Evolutionary conservation across 1,140 invertebrate genomes (phyloP).

Genomic region (Popillia japonica): DNA sequence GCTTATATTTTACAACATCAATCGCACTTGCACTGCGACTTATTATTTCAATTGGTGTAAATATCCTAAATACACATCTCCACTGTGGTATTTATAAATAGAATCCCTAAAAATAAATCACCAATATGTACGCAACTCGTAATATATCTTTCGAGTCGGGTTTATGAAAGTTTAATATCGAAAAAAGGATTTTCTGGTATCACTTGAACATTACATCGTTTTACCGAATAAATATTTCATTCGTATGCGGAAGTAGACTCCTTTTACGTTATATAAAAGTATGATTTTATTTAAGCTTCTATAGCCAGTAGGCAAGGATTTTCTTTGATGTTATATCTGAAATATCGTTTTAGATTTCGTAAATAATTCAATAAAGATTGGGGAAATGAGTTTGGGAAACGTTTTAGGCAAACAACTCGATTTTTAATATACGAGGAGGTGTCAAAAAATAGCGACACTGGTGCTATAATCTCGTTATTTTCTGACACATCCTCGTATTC

Average conservation of each 20-base stretch:
- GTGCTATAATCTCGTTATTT: too few relatives aligned
- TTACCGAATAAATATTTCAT: constrained; percentile 5
- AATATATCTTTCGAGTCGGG: background rate
- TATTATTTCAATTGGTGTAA: background rate
- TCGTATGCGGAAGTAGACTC: background rate
- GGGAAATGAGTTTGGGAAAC: too few relatives aligned
- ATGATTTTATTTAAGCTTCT: background rate
- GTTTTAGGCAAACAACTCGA: too few relatives aligned
- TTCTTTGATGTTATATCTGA: background rate
- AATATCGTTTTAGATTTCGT: background rate
- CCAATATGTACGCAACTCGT: background rate
- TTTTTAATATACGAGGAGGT: too few relatives aligned
- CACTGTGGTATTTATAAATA: background rate
- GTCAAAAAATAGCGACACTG: too few relatives aligned
- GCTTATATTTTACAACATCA: too few relatives aligned
- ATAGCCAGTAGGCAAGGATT: background rate
- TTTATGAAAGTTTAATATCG: constrained; percentile 16
- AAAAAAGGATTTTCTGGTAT: constrained; percentile 15
- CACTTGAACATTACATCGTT: background rate
- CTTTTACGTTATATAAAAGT: background rate
- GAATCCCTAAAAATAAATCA: background rate
- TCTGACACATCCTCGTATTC: too few relatives aligned
- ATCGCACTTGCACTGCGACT: too few relatives aligned
- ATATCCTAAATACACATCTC: background rate
- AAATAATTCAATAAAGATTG: background rate